These are phyloP conservation scores for Chaetops frenatus DNA, from an alignment of 2,113 vertebrate species.

Conservation along the genomic window DNA sequence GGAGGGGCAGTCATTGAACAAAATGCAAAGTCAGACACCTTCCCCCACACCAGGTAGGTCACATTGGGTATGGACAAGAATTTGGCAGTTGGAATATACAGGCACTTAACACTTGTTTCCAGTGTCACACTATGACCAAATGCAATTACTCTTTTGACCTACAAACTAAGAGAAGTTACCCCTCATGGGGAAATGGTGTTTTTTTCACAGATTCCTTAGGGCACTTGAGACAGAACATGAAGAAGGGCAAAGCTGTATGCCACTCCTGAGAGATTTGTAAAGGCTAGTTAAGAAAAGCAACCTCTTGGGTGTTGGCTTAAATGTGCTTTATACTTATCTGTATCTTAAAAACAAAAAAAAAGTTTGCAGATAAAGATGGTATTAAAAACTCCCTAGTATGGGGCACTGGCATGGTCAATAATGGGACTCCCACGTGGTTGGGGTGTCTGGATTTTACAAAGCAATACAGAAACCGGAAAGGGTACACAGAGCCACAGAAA, in stretches of 20 bases:
- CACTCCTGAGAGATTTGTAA: background rate
- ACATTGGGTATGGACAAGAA: background rate
- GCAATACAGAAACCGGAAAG: background rate
- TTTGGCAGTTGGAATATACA: background rate
- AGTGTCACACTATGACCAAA: background rate
- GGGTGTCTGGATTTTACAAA: background rate
- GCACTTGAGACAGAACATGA: background rate
- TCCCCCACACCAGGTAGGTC: background rate
- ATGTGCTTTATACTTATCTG: background rate
- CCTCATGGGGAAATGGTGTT: background rate
- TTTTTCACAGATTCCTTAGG: background rate
- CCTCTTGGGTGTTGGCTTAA: background rate
- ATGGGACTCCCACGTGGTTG: fast-evolving
- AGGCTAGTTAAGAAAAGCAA: background rate
- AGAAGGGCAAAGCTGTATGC: background rate
- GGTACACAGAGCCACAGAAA: background rate
- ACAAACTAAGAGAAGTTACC: background rate
- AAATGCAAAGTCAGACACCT: background rate
- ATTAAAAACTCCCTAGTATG: background rate
- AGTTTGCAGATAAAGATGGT: background rate
- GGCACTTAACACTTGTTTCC: background rate
- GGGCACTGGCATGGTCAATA: background rate
- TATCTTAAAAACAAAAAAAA: background rate
- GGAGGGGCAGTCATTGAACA: background rate
- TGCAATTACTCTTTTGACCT: background rate